Conservation (phyloP, 1,140 invertebrate genomes). For the Drosophila eugracilis region DNA sequence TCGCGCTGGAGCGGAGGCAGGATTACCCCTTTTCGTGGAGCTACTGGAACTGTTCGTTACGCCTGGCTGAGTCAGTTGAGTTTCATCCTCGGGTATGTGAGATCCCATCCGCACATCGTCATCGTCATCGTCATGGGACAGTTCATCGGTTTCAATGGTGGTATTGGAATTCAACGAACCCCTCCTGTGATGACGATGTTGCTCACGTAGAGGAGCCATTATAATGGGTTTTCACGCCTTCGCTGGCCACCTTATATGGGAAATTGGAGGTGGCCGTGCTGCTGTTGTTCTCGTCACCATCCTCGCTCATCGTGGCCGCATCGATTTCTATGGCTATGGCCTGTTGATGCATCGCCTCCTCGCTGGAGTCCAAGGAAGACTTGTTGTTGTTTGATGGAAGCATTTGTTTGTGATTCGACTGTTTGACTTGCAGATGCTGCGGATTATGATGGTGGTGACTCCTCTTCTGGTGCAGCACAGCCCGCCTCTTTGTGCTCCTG, state of each 20-base stretch:
- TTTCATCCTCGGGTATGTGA: constrained; percentile 60
- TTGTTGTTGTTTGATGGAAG: constrained; percentile 57
- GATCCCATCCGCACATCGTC: constrained; percentile 51
- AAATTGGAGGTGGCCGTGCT: constrained; percentile 82
- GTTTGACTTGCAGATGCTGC: constrained; percentile 21
- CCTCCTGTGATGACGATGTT: constrained; percentile 52
- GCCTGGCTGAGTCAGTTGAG: constrained; percentile 49
- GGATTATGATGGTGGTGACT: constrained; percentile 21
- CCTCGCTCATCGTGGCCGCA: constrained; percentile 70
- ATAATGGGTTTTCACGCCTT: constrained; percentile 69
- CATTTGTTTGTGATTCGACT: constrained; percentile 26
- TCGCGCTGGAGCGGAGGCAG: constrained; percentile 39
- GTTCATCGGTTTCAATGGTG: constrained; percentile 76
- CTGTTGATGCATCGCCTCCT: constrained; percentile 56
- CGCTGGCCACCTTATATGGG: constrained; percentile 71
- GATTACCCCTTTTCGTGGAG: constrained; percentile 40
- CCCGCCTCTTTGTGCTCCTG: constrained; percentile 28
- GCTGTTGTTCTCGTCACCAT: constrained; percentile 69
- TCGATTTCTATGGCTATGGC: constrained; percentile 81
- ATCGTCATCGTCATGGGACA: constrained; percentile 69
- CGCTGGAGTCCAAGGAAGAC: constrained; percentile 80
- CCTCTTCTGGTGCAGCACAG: constrained; percentile 38
- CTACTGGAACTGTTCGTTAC: constrained; percentile 59
- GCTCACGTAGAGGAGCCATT: constrained; percentile 55
- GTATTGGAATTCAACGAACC: constrained; percentile 76